Evolutionary conservation across 2,113 vertebrate genomes (phyloP).

Genomic region (Trochalopteron elliotii): DNA sequence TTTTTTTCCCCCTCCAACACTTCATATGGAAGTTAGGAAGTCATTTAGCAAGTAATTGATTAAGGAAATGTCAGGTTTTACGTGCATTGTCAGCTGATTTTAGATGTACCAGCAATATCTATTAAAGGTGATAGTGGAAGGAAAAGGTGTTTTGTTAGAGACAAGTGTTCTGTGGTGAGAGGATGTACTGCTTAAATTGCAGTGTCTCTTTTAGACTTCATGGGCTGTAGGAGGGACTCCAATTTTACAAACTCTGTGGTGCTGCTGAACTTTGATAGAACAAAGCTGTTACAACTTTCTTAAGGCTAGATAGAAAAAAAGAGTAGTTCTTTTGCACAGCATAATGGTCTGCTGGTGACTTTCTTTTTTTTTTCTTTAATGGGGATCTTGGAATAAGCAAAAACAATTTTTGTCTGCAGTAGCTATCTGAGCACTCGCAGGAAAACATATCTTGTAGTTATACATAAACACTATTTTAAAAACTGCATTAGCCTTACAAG

Average conservation of each 20-base stretch:
- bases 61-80: background rate
- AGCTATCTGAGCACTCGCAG: background rate
- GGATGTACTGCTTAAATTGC: background rate
- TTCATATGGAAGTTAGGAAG: background rate
- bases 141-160: background rate
- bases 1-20: background rate
- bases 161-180: background rate
- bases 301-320: background rate
- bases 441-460: background rate
- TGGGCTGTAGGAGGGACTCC: background rate
- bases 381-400: background rate
- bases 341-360: background rate
- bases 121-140: background rate
- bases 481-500: background rate
- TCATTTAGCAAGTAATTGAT: background rate
- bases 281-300: background rate
- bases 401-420: background rate
- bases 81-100: background rate
- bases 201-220: background rate
- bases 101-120: background rate
- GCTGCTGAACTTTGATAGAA: background rate
- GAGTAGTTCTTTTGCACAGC: background rate
- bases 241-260: background rate
- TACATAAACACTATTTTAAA: background rate
- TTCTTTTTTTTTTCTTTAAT: background rate